Evolutionary conservation across 1,140 invertebrate species (phyloP), one percentile per base, ranked within the genome.

Genomic region (Drosophila pachea): DNA sequence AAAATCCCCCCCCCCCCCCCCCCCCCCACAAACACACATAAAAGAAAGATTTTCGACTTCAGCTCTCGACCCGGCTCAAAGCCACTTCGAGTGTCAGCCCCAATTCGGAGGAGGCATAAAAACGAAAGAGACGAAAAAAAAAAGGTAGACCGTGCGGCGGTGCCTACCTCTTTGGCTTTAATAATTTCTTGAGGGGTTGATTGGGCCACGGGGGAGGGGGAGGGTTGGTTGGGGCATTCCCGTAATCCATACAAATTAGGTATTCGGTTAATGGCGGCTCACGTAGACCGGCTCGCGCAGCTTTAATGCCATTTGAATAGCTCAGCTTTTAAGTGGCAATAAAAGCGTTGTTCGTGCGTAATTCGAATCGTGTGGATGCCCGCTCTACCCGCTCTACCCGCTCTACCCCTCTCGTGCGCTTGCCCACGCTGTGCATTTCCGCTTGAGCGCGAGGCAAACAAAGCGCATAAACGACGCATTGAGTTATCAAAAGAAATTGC

Each of bases 401-500:
- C 8, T 7, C 4, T 32, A 7, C 7, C 8, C 16, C 32, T 9
- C 9, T n/a, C n/a, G n/a, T n/a, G 29, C 12, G 5, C n/a, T 16
- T 16, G 29, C 11, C 31, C 9, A n/a, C 40, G 16, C 38, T 48
- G 65, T 49, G 65, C 65, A 73, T 53, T 73, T 73, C 69, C 69
- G 69, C 64, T 56, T 68, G 69, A 68, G 31, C 31, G 70, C 66
- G 53, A 48, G 53, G 60, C 66, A 64, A 73, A 73, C 70, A 73
- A 73, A 73, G 70, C 70, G 70, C 70, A 60, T 73, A 69, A 73
- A 42, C 59, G 64, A 67, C 64, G 68, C 68, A 71, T 71, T 71
- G 68, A 71, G 68, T 67, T 71, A 71, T 71, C 68, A 71, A 71
- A 71, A 71, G 63, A 67, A 67, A 71, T 65, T 65, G 67, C 65